Percentiles rank a stretch among this genome's conserved stretches.
Evolutionary conservation across 2,113 vertebrate species (phyloP).

Genomic region (Prunella fulvescens): DNA sequence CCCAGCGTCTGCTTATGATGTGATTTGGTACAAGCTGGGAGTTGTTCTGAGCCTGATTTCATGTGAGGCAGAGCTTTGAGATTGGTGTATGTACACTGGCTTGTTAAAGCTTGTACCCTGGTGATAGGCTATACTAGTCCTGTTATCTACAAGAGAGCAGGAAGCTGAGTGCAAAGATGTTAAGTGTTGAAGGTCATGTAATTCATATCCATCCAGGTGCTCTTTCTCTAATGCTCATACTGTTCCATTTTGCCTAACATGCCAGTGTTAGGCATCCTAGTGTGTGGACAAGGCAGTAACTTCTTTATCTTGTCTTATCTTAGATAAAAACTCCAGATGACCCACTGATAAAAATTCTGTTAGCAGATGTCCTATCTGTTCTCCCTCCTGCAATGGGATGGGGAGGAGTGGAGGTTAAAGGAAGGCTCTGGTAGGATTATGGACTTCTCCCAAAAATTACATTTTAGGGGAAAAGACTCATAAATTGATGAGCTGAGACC

Average conservation of each 20-base stretch:
- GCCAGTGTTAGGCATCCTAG: neutral
- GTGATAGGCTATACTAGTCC: neutral
- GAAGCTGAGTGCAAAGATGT: neutral
- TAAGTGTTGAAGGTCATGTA: neutral
- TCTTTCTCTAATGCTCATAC: neutral
- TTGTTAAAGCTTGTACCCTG: rapidly evolving
- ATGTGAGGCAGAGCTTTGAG: rapidly evolving
- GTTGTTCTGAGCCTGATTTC: neutral
- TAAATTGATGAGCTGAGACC: rapidly evolving
- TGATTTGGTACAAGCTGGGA: neutral
- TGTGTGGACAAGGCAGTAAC: neutral
- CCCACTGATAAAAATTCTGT: neutral
- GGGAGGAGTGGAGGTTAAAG: neutral
- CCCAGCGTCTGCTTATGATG: rapidly evolving
- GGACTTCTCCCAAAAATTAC: neutral
- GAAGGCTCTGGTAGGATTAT: neutral
- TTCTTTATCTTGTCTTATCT: neutral
- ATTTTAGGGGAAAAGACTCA: neutral
- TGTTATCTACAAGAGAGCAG: neutral
- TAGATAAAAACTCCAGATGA: neutral
- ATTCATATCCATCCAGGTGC: neutral
- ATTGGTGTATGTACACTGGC: neutral
- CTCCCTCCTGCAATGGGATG: neutral
- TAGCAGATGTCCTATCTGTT: neutral
- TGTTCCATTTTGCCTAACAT: neutral